These are phyloP conservation scores for Lathamus discolor DNA, from an alignment of 2,113 vertebrate genomes.

Conservation along the genomic window DNA sequence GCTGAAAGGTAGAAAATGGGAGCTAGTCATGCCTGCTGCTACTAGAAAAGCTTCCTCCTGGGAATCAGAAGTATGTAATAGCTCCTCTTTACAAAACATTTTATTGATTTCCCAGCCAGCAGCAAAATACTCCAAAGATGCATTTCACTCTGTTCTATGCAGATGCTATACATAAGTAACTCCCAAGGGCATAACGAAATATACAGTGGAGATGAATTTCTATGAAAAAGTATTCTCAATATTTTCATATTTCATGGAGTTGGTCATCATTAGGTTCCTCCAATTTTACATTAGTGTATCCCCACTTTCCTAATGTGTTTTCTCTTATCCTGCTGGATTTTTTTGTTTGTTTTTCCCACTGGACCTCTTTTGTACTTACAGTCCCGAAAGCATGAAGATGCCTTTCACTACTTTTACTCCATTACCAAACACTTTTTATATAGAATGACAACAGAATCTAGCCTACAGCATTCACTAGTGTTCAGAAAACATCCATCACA, in stretches of 20 bases:
- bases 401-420: not conserved
- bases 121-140: not conserved
- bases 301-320: not conserved
- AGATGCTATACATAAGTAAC: not conserved
- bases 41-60: not conserved
- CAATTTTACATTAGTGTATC: not conserved
- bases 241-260: not conserved
- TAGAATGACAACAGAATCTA: not conserved
- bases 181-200: not conserved
- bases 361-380: not conserved
- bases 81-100: not conserved
- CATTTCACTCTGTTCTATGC: not conserved
- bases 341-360: not conserved
- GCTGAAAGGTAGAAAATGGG: not conserved
- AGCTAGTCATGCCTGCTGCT: not conserved
- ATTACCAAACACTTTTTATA: not conserved
- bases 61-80: not conserved
- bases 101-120: not conserved
- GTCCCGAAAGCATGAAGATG: not conserved
- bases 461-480: not conserved
- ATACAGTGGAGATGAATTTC: not conserved
- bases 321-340: not conserved
- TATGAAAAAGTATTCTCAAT: not conserved
- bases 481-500: not conserved
- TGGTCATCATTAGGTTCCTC: not conserved